Evolutionary conservation across 1,140 invertebrate species (phyloP), one percentile per base, ranked within the genome.

Genomic region (Leptoteleia sp.): DNA sequence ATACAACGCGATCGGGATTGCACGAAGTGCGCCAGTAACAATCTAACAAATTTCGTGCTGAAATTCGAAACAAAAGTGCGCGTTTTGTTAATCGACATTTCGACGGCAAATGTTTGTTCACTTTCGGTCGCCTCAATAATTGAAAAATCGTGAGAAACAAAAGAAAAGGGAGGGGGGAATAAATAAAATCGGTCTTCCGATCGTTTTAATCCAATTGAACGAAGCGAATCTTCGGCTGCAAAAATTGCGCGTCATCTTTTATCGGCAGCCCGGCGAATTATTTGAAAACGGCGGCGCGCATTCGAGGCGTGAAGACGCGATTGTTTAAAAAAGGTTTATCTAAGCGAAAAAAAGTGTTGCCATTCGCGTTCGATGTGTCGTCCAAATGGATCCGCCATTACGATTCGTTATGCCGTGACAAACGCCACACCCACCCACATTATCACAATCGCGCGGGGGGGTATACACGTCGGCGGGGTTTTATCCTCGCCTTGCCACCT

Each of bases 401-500:
- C 79, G 76, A 78, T 76, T 76, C 78, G 79, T 70, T 79, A 83
- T 81, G 76, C 75, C 72, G 71, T 70, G 81, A 82, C 76, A 82
- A 83, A 84, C 75, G 80, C 78, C 77, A 84, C 76, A 75, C 72
- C 70, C 76, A 72, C 64, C 61, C 79, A 70, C 73, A 65, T 43
- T 73, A 75, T 54, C 71, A 73, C 61, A 33, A 76, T 31, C 37
- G 55, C 64, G 61, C 52, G 64, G 43, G 68, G n/a, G 70, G 76
- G 76, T 62, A 59, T 79, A 64, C 54, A 61, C 78, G 62, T 77
- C 77, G 76, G 65, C 67, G 48, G 72, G 81, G 84, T 83, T 82
- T 89, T 88, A 89, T 89, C 86, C 80, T 79, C 85, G 86, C 84
- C 86, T 87, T 85, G 84, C 84, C 87, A 86, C 86, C 83, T 88